These are phyloP conservation scores for Clusia tigrina DNA, from an alignment of 2,888 invertebrate genomes.

Conservation along the genomic window DNA sequence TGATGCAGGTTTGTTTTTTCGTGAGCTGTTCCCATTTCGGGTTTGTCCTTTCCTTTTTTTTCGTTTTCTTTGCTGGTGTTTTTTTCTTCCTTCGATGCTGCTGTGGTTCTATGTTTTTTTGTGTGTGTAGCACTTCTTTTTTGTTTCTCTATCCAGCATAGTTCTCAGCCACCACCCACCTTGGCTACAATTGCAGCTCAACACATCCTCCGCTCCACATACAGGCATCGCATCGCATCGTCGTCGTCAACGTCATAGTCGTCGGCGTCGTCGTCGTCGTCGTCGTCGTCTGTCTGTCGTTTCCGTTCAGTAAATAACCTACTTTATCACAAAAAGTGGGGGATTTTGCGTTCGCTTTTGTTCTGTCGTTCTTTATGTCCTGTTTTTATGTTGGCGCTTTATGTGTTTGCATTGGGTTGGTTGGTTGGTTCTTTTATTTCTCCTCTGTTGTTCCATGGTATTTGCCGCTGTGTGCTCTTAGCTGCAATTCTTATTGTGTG, in stretches of 20 bases:
- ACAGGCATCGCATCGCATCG: too few species aligned
- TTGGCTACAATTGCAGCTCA: too few species aligned
- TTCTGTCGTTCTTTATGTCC: neutral
- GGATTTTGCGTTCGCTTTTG: neutral
- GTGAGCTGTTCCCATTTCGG: neutral
- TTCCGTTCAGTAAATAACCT: constrained; percentile 20
- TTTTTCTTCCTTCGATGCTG: neutral
- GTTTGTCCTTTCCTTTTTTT: too few species aligned
- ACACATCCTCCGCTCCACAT: too few species aligned
- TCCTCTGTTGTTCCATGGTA: neutral
- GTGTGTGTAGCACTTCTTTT: neutral
- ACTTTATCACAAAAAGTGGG: constrained; percentile 18
- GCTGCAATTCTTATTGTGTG: too few species aligned
- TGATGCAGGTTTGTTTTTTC: constrained; percentile 38
- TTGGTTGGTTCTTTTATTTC: neutral
- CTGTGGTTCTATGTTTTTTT: neutral
- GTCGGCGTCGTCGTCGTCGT: too few species aligned
- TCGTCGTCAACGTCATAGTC: too few species aligned
- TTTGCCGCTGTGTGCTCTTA: too few species aligned
- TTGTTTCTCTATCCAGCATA: neutral
- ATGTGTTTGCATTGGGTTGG: constrained; percentile 5
- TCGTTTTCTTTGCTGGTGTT: too few species aligned
- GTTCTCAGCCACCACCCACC: neutral
- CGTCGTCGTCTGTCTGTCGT: constrained; percentile 7
- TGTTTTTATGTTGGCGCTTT: neutral